These are phyloP conservation scores for Lepidurus apus DNA, from an alignment of 1,140 invertebrate species.

Conservation along the genomic window DNA sequence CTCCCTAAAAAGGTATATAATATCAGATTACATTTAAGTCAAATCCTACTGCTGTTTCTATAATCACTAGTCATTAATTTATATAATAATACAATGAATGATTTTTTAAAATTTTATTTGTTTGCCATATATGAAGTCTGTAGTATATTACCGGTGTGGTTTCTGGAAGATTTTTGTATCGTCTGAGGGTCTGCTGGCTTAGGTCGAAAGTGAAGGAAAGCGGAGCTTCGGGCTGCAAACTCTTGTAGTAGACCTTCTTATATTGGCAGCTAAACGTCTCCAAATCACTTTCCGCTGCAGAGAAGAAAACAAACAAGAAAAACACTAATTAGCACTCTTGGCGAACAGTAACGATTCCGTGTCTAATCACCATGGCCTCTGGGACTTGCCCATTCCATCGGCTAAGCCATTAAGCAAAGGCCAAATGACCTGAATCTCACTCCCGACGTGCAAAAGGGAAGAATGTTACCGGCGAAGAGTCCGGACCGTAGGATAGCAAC, in stretches of 20 bases:
- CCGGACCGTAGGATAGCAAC: neutral
- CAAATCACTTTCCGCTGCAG: slow-evolving; percentile 79
- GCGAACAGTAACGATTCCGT: neutral
- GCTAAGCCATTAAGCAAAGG: neutral
- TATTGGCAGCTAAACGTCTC: slow-evolving; percentile 63
- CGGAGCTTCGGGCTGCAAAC: slow-evolving; percentile 24
- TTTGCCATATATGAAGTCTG: too few relatives aligned
- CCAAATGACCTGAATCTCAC: neutral
- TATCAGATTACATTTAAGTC: too few relatives aligned
- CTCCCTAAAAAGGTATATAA: too few relatives aligned
- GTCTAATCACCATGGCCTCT: neutral
- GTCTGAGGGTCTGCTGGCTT: neutral
- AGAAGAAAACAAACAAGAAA: slow-evolving; percentile 41
- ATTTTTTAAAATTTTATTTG: too few relatives aligned
- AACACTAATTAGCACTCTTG: slow-evolving; percentile 7
- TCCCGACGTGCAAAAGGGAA: neutral
- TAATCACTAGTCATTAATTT: too few relatives aligned
- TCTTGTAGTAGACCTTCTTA: slow-evolving; percentile 61
- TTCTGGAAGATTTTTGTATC: neutral
- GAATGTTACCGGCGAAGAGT: neutral
- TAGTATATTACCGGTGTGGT: neutral
- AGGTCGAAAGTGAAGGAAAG: slow-evolving; percentile 11
- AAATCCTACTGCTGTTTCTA: too few relatives aligned
- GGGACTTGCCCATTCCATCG: neutral
- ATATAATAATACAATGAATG: too few relatives aligned